Base-by-base conservation (phyloP, 2,113 vertebrate genomes). In the Pluvianellus socialis region DNA sequence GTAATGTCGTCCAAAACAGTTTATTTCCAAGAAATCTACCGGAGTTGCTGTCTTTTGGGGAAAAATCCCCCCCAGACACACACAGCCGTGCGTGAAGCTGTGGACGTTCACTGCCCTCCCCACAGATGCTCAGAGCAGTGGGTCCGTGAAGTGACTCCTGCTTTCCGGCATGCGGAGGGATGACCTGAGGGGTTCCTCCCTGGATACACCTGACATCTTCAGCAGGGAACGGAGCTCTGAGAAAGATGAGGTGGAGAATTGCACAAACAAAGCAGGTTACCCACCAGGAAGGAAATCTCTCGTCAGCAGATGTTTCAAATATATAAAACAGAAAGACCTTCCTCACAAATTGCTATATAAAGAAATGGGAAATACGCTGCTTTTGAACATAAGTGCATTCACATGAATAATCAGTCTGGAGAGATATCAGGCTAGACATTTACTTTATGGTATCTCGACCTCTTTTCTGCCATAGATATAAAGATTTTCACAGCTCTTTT, bases 151-250 rank as follows among this genome's bases (percentile, higher is more conserved):
- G 40, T 15, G 65, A 33, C 33, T 63, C 17, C 55, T 40, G n/a
- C 63, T 33, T 30, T 26, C 38, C 20, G 27, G 47, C 58, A 12
- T 2, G 26, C 2, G 0, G 45, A 52, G 12, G 20, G 17, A 15
- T 5, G 27, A 9, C 27, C 6, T 33, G 45, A 28, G 27, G 47
- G n/a, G 52, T 47, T 81, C 32, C 28, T 68, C 38, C 26, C 9
- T 0, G 3, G 62, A 22, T 11, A 33, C 7, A 7, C 1, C 0
- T 33, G 55, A 53, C 26, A 15, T 14, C 38, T 47, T 20, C 30
- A 33, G 47, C 26, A 35, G 30, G 16, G 77, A 5, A 53, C 58
- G 76, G 14, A 86, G 11, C 22, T 26, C 33, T 67, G 70, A 52
- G 10, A 67, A 62, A 40, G n/a, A 6, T 17, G 17, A 33, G 16